Evolutionary conservation across 1,140 invertebrate species (phyloP).

Genomic region (Neodiprion pinetum): DNA sequence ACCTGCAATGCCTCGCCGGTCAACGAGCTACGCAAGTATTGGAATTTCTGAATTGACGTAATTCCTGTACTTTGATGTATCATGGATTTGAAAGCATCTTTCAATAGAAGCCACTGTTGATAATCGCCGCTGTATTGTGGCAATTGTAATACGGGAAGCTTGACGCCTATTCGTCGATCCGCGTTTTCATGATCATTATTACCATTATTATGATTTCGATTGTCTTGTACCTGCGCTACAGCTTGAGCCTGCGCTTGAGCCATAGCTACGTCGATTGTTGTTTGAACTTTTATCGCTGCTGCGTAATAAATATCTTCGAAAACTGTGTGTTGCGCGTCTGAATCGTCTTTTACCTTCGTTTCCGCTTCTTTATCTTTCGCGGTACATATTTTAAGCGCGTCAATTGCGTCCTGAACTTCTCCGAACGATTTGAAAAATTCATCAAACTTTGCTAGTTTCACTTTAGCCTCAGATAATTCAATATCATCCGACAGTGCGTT

Average conservation of each 20-base stretch:
- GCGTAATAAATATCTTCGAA: conserved; percentile 14
- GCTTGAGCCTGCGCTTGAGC: not conserved
- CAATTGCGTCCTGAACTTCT: conserved; percentile 3
- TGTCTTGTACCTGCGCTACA: conserved; percentile 1
- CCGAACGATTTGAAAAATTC: conserved; percentile 8
- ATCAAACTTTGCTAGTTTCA: conserved; percentile 6
- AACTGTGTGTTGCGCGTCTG: conserved; percentile 5
- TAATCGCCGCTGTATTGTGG: conserved; percentile 35
- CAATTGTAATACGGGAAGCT: conserved; percentile 30
- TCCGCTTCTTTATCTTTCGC: not conserved
- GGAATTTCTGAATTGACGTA: conserved; percentile 40
- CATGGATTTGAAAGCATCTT: conserved; percentile 31
- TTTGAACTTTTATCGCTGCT: conserved; percentile 15
- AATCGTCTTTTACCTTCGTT: not conserved
- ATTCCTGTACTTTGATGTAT: conserved; percentile 38
- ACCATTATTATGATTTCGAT: not conserved
- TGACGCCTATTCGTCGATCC: not conserved
- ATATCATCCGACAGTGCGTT: not conserved
- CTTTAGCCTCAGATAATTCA: conserved; percentile 6
- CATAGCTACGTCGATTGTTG: conserved; percentile 1
- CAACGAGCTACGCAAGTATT: conserved; percentile 33
- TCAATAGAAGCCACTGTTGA: conserved; percentile 41
- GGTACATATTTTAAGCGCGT: not conserved
- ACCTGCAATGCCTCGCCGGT: too few relatives aligned
- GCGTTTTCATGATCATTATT: not conserved